phyloP scores from a whole-genome alignment of 2,888 invertebrate species.

The Operophtera brumata region DNA sequence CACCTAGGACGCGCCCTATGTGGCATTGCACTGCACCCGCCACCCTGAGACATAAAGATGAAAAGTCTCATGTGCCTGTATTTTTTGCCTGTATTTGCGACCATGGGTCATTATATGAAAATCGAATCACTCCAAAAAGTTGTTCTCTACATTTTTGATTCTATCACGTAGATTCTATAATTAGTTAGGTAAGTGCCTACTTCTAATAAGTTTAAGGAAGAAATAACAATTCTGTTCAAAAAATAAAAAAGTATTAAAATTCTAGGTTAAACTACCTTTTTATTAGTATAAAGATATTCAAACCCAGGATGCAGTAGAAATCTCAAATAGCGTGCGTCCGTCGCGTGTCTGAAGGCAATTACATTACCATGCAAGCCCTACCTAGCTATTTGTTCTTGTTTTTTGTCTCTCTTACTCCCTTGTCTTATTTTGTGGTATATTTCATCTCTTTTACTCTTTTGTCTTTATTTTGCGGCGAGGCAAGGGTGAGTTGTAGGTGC shows the following conservation, averaged over 20 bases:
- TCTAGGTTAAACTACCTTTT: neutral
- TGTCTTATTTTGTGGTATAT: constrained; percentile 26
- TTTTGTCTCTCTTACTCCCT: constrained; percentile 20
- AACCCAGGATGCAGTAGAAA: constrained; percentile 12
- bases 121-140: no score
- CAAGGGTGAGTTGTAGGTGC: constrained; percentile 29
- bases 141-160: no score
- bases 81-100: no score
- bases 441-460: constrained; percentile 20
- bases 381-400: constrained; percentile 26
- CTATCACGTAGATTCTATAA: no score
- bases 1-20: no score
- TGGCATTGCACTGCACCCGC: no score
- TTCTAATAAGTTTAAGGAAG: no score
- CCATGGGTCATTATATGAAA: no score
- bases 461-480: constrained; percentile 24
- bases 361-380: constrained; percentile 15
- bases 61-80: no score
- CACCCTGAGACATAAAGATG: no score
- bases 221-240: no score
- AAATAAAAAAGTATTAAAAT: neutral
- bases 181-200: no score
- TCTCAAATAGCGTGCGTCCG: constrained; percentile 5
- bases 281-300: constrained; percentile 7
- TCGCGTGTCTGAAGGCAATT: constrained; percentile 24